Evolutionary conservation across 1,140 invertebrate genomes (phyloP), one percentile per base, ranked within the genome.

Genomic region (Anastrepha ludens): DNA sequence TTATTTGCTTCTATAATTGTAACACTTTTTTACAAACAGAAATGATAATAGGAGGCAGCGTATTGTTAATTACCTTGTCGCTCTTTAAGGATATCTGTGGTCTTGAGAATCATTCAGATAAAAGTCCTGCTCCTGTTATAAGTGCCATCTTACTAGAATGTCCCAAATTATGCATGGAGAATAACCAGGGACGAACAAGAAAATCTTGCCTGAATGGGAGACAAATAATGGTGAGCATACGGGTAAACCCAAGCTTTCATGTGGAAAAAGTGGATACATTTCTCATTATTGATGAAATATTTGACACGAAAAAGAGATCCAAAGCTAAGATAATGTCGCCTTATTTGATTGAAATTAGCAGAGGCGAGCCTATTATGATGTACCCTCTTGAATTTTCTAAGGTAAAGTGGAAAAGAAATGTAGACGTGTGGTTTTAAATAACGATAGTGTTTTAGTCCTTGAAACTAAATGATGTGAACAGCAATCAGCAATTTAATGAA

Each of bases 351-450:
- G 88, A 88, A 62, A 87, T 88, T 55, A 87, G 67, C 15, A 50
- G 88, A 44, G 86, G 86, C 1, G 88, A 88, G 39, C 88, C 88
- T 39, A 47, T 88, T 50, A 64, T 88, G 59, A 88, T 88, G 88
- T 88, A 88, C 74, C 88, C 88, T 41, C 55, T 88, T 58, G 67
- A 87, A 50, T 88, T 88, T 70, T 44, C 67, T 47, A 87, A 74
- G 88, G 88, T 88, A 87, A 74, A n/a, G 7, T 4, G 2, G n/a
- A 67, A 67, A 13, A 39, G 9, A 67, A 29, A 29, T 29, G 29
- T 29, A 29, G 29, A 67, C 20, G 0, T 41, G 9, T 67, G 20
- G 8, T 41, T 39, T 41, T 41, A 67, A 67, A 15, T 67, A 67
- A 67, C 29, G 39, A 39, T 39, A 41, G 2, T 13, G 9, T 67